Evolutionary conservation across 2,113 vertebrate species (phyloP), one percentile per base, ranked within the genome.

Genomic region (Daphoenositta chrysoptera): DNA sequence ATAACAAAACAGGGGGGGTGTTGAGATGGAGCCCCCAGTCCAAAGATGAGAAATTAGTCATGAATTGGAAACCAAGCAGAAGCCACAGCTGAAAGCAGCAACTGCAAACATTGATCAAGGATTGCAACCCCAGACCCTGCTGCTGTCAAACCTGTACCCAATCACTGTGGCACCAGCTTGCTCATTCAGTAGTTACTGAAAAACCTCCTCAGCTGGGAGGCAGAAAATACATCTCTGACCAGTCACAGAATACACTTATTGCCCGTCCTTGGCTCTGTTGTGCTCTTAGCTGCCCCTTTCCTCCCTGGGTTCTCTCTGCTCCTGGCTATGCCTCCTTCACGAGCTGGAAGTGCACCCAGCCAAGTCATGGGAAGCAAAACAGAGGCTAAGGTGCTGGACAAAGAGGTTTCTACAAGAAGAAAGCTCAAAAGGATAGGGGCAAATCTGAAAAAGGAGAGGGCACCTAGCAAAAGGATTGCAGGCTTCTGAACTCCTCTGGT

Each of bases 1-100:
- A 17, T 14, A 28, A 26, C 13, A 47, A 63, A 76, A 50, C 0
- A 15, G 5, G 5, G 5, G 2, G 2, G 0, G 9, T 28, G 22
- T 37, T 51, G n/a, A 81, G 28, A 60, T n/a, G 13, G 23, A 22
- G 73, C 14, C 15, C 35, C 9, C 42, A n/a, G 6, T 4, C 24
- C 45, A 61, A 57, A 77, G n/a, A 24, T 23, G 9, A 45, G 26
- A 80, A 94, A 65, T 20, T 31, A 57, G 27, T 19, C 12, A 57
- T 13, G 4, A 83, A 37, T 19, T 28, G n/a, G 9, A 78, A 91
- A 27, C 9, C 27, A 51, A 71, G 40, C 3, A 64, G 45, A 51
- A 68, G 15, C 10, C 57, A 65, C 30, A 64, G 66, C 33, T 92
- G 18, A 0, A 1, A 92, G 37, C 31, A 63, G 28, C 15, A n/a